Evolutionary conservation across 1,140 invertebrate species (phyloP), one percentile per base, ranked within the genome.

Genomic region (Caenorhabditis remanei): DNA sequence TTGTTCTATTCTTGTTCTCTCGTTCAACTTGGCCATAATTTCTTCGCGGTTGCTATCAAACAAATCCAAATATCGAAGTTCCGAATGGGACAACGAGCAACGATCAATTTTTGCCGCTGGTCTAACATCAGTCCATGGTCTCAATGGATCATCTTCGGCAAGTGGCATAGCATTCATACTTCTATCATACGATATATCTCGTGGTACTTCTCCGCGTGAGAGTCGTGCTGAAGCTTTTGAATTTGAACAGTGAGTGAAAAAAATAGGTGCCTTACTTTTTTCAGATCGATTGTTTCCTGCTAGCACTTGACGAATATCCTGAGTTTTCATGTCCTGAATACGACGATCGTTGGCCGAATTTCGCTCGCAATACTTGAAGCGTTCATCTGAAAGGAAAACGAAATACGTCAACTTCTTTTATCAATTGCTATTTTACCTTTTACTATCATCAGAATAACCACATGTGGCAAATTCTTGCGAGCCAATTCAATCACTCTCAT

Each of bases 381-480:
- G 40, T 24, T 79, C 71, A 50, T 79, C 71, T 79, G 43, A n/a
- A 79, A 46, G n/a, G n/a, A 16, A 14, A 58, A 0, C 6, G 4
- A n/a, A 19, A 58, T 58, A 7, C 2, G 19, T 58, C 11, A 9
- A 14, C 32, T 19, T 7, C 40, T 32, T 11, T 63, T 32, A 11
- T n/a, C 16, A 8, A 19, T 21, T 11, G 40, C 24, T 11, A 63
- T n/a, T n/a, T n/a, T 63, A 87, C 87, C 83, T 85, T 88, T 71
- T 4, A 88, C 43, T 75, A 88, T 84, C 67, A 85, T 75, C 50
- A 88, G 19, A 19, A 88, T 88, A 13, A 88, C 87, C 2, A 84
- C 32, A 32, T 50, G 50, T 19, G 83, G 83, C 11, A 88, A 63
- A 19, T 85, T 79, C 67, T 88, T 88, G 0, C 75, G 32, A 16